Percentiles rank a stretch among this genome's conserved stretches.
phyloP scores from a whole-genome alignment of 2,888 invertebrate species.

The Cheilosia impressa region DNA sequence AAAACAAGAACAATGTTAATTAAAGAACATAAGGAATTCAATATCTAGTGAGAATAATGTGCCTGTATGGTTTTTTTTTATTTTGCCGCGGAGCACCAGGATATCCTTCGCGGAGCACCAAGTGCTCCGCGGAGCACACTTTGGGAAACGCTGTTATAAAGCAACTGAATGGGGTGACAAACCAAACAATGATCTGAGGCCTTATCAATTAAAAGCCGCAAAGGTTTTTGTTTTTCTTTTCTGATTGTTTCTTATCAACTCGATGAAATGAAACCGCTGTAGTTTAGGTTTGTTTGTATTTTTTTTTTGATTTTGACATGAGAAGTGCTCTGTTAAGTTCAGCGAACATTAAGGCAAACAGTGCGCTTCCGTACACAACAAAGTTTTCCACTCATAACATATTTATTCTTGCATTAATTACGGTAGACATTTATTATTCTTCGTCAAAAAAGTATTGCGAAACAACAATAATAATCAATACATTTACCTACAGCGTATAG shows the following conservation, averaged over 20 bases:
- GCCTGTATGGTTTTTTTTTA: no score
- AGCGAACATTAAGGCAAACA: slow-evolving; percentile 11
- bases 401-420: not conserved
- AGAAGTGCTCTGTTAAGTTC: slow-evolving; percentile 20
- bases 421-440: not conserved
- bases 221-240: not conserved
- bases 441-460: not conserved
- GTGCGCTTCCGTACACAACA: not conserved
- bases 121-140: no score
- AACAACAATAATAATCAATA: no score
- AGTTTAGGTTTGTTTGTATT: slow-evolving; percentile 9
- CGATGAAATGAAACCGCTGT: slow-evolving; percentile 2
- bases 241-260: not conserved
- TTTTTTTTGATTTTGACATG: slow-evolving; percentile 39
- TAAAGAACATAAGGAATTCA: no score
- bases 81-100: no score
- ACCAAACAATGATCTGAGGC: slow-evolving; percentile 18
- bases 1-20: no score
- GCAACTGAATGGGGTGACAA: slow-evolving; percentile 12
- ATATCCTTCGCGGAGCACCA: no score
- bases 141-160: no score
- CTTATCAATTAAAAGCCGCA: slow-evolving; percentile 41
- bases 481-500: no score
- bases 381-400: slow-evolving; percentile 37
- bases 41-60: no score